Conservation (phyloP, 2,797 vertebrate genomes). For the Okamejei kenojei region DNA sequence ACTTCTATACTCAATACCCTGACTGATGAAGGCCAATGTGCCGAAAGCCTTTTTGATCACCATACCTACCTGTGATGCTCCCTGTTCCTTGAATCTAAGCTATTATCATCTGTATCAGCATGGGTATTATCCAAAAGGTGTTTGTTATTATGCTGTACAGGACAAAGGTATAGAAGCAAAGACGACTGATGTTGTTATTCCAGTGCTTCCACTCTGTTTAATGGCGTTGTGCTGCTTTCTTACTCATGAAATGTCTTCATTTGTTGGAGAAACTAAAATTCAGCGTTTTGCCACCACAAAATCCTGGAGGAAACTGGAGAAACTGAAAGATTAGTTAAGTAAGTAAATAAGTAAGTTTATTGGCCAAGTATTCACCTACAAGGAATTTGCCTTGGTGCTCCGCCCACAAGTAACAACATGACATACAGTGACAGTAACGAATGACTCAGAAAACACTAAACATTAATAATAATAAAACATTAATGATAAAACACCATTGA, state of each 20-base stretch:
- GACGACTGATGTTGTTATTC: neutral
- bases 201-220: neutral
- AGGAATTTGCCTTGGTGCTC: too few species aligned
- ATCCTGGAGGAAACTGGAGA: neutral
- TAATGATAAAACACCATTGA: too few species aligned
- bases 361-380: too few species aligned
- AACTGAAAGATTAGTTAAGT: neutral
- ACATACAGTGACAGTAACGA: too few species aligned
- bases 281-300: neutral
- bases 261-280: neutral
- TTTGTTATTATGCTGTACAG: neutral
- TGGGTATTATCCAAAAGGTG: neutral
- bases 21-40: too few species aligned
- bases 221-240: neutral
- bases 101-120: neutral
- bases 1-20: too few species aligned
- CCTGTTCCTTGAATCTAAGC: slow-evolving; percentile 1
- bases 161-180: neutral
- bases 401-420: too few species aligned
- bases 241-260: neutral
- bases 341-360: too few species aligned
- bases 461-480: too few species aligned
- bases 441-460: too few species aligned
- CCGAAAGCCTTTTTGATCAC: too few species aligned
- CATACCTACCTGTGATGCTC: too few species aligned